Percentiles rank a stretch among this genome's conserved stretches.
Conservation (phyloP, 2,888 invertebrate genomes). For the Habroteleia sp. region DNA sequence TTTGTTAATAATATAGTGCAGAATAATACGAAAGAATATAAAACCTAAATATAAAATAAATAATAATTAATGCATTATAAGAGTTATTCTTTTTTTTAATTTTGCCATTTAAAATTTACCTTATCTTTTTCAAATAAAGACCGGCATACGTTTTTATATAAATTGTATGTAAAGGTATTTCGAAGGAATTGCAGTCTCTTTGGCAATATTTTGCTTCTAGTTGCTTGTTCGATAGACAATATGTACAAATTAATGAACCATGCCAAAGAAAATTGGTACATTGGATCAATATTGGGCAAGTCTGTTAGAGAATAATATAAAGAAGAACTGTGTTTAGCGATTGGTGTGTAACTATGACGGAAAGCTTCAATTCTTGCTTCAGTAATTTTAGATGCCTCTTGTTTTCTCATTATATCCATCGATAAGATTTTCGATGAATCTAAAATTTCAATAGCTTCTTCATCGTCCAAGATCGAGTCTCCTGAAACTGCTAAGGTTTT, state of each 20-base stretch:
- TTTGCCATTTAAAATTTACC: constrained; percentile 76
- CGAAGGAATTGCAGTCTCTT: constrained; percentile 86
- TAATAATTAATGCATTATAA: background rate
- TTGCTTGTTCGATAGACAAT: constrained; percentile 88
- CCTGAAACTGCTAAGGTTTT: constrained; percentile 90
- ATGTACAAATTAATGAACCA: constrained; percentile 94
- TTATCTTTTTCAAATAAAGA: constrained; percentile 94
- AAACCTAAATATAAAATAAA: constrained; percentile 63
- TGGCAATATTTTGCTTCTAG: constrained; percentile 87
- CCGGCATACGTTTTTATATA: constrained; percentile 90
- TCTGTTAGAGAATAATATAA: constrained; percentile 92
- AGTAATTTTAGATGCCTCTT: constrained; percentile 89
- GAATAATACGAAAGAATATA: constrained; percentile 88
- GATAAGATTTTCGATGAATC: constrained; percentile 92
- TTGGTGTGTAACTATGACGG: constrained; percentile 87
- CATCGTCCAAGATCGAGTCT: constrained; percentile 95
- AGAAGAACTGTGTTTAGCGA: constrained; percentile 90
- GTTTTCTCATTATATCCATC: constrained; percentile 91
- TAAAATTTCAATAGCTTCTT: constrained; percentile 92
- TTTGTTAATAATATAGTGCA: constrained; percentile 85
- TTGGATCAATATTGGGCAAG: constrained; percentile 91
- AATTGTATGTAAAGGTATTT: constrained; percentile 89
- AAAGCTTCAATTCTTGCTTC: constrained; percentile 89
- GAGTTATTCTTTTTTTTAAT: background rate
- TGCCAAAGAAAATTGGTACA: constrained; percentile 93